These are phyloP conservation scores for Lampropteryx suffumata DNA, from an alignment of 2,888 invertebrate genomes.

Conservation along the genomic window DNA sequence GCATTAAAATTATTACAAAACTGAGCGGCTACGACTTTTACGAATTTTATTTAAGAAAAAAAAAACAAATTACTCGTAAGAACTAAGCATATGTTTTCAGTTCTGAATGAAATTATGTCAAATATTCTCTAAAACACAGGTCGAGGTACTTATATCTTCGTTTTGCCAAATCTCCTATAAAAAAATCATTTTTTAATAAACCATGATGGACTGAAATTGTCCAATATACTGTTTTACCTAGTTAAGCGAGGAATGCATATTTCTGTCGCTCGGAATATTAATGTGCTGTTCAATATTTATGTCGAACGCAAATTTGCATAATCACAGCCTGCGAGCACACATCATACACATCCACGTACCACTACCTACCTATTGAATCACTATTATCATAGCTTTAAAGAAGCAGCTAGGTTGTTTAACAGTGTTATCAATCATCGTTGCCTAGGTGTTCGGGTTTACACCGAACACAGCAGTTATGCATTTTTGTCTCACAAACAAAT, in stretches of 20 bases:
- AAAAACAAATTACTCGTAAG: too few relatives aligned
- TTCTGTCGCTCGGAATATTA: slow-evolving; percentile 79
- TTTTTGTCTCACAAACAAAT: too few relatives aligned
- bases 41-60: too few relatives aligned
- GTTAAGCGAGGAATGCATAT: slow-evolving; percentile 76
- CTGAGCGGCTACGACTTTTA: too few relatives aligned
- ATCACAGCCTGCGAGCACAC: slow-evolving; percentile 74
- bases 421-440: background rate
- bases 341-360: slow-evolving; percentile 55
- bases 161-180: background rate
- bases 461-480: too few relatives aligned
- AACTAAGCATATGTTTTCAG: too few relatives aligned
- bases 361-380: slow-evolving; percentile 57
- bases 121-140: too few relatives aligned
- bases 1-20: too few relatives aligned
- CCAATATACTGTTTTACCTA: slow-evolving; percentile 56
- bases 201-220: slow-evolving; percentile 53
- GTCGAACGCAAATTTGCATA: slow-evolving; percentile 80
- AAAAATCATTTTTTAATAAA: slow-evolving; percentile 32
- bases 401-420: background rate
- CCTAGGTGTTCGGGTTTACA: too few relatives aligned
- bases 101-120: too few relatives aligned
- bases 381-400: slow-evolving; percentile 40
- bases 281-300: slow-evolving; percentile 81
- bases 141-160: too few relatives aligned